A percentile compares a stretch with the other conserved stretches of the same genome.
phyloP scores from a whole-genome alignment of 2,797 vertebrate genomes.

The Sphenopsis melanotis region DNA sequence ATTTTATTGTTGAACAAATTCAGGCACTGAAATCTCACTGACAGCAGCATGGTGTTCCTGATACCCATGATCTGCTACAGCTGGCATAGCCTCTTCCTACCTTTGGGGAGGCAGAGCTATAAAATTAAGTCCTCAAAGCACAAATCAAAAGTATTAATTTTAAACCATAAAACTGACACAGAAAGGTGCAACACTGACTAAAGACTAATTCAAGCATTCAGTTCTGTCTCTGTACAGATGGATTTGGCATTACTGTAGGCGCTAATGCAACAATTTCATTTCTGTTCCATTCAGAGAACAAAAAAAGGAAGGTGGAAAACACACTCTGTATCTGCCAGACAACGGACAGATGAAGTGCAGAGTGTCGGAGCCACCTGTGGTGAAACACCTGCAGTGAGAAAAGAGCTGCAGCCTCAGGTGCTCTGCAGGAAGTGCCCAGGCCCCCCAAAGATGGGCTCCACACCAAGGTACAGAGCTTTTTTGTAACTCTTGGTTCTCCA shows the following conservation, averaged over 20 bases:
- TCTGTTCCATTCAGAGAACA: not conserved
- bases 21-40: not conserved
- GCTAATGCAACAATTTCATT: not conserved
- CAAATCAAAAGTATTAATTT: not conserved
- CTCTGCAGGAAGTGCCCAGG: not conserved
- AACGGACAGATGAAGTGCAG: accelerated
- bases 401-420: not conserved
- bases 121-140: not conserved
- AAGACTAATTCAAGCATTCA: not conserved
- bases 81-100: not conserved
- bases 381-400: not conserved
- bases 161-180: not conserved
- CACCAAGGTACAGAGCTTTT: not conserved
- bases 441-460: not conserved
- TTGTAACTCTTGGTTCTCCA: not conserved
- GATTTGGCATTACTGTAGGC: not conserved
- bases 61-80: not conserved
- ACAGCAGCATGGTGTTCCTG: not conserved
- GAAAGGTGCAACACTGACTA: not conserved
- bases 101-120: not conserved
- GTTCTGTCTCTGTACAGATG: not conserved
- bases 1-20: not conserved
- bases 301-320: not conserved
- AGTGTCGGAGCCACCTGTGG: not conserved
- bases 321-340: not conserved